A percentile compares a stretch with the other conserved stretches of the same genome.
Evolutionary conservation across 1,140 invertebrate species (phyloP).

Genomic region (Trichomalopsis sarcophagae): DNA sequence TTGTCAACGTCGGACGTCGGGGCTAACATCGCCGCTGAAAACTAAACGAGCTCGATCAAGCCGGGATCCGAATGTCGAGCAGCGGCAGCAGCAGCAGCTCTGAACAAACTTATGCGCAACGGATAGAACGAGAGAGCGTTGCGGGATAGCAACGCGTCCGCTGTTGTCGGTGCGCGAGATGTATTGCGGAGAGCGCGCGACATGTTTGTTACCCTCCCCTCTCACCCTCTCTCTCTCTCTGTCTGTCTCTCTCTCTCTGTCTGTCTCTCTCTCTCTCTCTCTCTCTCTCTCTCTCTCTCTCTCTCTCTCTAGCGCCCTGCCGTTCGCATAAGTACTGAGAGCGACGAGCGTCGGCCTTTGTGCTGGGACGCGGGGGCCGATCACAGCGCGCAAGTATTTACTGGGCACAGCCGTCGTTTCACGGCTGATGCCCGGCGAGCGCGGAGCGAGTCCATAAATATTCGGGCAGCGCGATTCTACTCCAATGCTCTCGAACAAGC

Average conservation of each 20-base stretch:
- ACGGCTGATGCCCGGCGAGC: conserved; percentile 34
- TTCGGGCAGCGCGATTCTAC: conserved; percentile 17
- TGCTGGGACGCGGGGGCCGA: background rate
- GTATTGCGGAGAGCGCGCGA: background rate
- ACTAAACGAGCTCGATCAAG: background rate
- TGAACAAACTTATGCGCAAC: background rate
- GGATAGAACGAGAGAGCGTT: background rate
- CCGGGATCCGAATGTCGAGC: background rate
- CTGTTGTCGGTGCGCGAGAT: background rate
- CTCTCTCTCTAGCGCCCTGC: no score
- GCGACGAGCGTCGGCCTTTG: background rate
- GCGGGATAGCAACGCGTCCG: background rate
- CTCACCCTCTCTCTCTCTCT: no score
- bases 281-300: no score
- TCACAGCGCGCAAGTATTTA: conserved; percentile 49
- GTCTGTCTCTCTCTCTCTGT: background rate
- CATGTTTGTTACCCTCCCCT: background rate
- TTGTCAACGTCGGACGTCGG: no score
- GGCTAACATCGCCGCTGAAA: background rate
- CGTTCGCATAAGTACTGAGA: background rate
- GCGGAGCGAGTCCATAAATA: conserved; percentile 50
- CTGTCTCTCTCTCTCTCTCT: background rate
- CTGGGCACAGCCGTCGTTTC: conserved; percentile 36
- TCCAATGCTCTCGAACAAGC: background rate
- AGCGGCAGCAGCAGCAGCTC: background rate